A percentile compares a stretch with the other conserved stretches of the same genome.
phyloP scores from a whole-genome alignment of 64 coral and sea anemone genomes.

The Astreopora myriophthalma region DNA sequence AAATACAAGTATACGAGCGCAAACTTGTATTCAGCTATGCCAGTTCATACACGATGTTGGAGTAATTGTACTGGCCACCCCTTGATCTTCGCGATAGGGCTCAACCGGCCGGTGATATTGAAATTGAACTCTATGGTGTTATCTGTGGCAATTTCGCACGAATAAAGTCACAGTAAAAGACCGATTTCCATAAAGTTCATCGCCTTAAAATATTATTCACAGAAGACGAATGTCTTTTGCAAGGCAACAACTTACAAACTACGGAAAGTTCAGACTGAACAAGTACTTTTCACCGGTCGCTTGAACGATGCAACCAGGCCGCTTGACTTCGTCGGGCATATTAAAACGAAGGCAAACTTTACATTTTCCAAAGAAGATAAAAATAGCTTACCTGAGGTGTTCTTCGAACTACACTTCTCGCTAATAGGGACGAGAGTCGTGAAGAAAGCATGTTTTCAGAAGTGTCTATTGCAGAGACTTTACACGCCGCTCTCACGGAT shows the following conservation, averaged over 20 bases:
- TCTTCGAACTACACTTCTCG: constrained; percentile 74
- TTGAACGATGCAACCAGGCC: not conserved
- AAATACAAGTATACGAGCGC: no score
- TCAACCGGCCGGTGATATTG: not conserved
- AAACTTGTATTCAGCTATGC: no score
- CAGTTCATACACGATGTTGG: not conserved
- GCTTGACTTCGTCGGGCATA: not conserved
- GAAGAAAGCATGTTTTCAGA: constrained; percentile 86
- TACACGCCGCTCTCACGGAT: constrained; percentile 78
- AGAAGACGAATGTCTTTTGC: not conserved
- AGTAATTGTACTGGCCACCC: not conserved
- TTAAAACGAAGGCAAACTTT: no score
- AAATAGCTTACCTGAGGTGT: constrained; percentile 68
- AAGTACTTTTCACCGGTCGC: not conserved
- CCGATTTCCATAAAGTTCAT: not conserved
- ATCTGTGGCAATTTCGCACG: not conserved
- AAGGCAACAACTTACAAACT: not conserved
- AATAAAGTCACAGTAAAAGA: not conserved
- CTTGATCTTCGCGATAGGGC: not conserved
- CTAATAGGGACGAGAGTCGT: constrained; percentile 77
- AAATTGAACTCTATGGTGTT: not conserved
- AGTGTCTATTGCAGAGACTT: constrained; percentile 23
- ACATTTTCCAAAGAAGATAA: not conserved
- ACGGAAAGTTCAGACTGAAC: not conserved
- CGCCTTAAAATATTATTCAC: not conserved